Conservation (phyloP, 2,797 vertebrate species). For the Mormyrops boulengeri region DNA sequence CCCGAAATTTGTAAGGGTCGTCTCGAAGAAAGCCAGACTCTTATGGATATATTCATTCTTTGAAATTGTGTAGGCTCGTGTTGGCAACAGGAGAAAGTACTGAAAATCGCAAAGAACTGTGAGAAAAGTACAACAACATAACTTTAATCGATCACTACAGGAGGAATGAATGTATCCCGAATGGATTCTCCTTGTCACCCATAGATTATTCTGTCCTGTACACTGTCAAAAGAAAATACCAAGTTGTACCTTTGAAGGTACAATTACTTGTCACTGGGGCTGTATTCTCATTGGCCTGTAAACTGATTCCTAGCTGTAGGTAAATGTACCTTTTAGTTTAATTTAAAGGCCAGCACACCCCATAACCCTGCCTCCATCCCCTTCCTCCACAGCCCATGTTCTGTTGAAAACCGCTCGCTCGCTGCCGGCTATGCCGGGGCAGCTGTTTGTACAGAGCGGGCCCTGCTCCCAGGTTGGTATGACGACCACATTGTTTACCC, state of each 20-base stretch:
- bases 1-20: neutral
- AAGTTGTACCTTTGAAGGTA: neutral
- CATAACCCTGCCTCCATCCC: neutral
- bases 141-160: neutral
- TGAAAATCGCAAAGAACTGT: neutral
- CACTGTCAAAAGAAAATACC: neutral
- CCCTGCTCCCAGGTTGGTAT: slow-evolving; percentile 49
- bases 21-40: neutral
- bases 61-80: neutral
- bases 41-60: neutral
- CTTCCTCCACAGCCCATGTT: neutral
- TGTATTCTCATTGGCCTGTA: neutral
- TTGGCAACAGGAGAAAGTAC: neutral
- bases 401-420: neutral
- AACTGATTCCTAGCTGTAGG: neutral
- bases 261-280: neutral
- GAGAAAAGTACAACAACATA: neutral
- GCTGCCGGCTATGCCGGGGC: neutral
- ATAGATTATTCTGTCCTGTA: neutral
- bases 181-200: neutral
- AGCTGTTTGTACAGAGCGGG: slow-evolving; percentile 55
- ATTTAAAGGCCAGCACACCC: neutral
- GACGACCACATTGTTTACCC: slow-evolving; percentile 58
- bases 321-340: neutral
- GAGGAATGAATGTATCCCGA: neutral